Conservation (phyloP, 2,888 invertebrate genomes). For the Margaritifera margaritifera region DNA sequence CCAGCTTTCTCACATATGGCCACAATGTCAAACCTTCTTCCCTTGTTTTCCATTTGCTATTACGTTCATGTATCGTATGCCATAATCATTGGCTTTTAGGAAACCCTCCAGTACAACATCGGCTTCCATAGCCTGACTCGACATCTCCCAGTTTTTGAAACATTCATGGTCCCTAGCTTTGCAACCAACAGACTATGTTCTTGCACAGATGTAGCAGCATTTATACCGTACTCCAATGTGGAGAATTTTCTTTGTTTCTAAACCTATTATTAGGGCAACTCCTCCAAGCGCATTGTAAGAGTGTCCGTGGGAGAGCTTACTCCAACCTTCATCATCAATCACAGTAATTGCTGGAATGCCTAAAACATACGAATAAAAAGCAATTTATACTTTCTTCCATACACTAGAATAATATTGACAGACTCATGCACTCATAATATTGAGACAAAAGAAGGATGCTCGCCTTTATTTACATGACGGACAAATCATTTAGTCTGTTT, state of each 20-base stretch:
- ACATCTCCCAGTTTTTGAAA: slow-evolving; percentile 30
- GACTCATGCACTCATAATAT: too few relatives aligned
- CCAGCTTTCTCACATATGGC: slow-evolving; percentile 8
- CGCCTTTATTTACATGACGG: too few relatives aligned
- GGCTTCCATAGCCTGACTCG: slow-evolving; percentile 26
- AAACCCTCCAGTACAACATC: slow-evolving; percentile 36
- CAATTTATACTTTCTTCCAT: too few relatives aligned
- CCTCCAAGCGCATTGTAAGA: slow-evolving; percentile 39
- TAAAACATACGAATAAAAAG: too few relatives aligned
- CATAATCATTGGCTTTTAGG: slow-evolving; percentile 30
- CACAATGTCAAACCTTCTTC: slow-evolving; percentile 19
- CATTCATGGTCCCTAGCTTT: slow-evolving; percentile 17
- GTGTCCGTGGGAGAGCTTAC: slow-evolving; percentile 36
- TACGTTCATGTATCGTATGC: slow-evolving; percentile 29
- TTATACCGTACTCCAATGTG: slow-evolving; percentile 42
- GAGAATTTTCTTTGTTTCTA: slow-evolving; percentile 30
- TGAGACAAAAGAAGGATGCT: too few relatives aligned
- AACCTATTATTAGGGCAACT: slow-evolving; percentile 36
- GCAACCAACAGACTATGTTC: slow-evolving; percentile 9
- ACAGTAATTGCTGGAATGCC: slow-evolving; percentile 37
- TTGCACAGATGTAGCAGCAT: slow-evolving; percentile 29
- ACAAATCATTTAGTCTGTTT: too few relatives aligned
- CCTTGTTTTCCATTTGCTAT: slow-evolving; percentile 11
- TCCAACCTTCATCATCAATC: slow-evolving; percentile 39
- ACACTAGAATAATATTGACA: too few relatives aligned